Conservation (phyloP, 2,888 invertebrate genomes). For the Leucophenga montana region DNA sequence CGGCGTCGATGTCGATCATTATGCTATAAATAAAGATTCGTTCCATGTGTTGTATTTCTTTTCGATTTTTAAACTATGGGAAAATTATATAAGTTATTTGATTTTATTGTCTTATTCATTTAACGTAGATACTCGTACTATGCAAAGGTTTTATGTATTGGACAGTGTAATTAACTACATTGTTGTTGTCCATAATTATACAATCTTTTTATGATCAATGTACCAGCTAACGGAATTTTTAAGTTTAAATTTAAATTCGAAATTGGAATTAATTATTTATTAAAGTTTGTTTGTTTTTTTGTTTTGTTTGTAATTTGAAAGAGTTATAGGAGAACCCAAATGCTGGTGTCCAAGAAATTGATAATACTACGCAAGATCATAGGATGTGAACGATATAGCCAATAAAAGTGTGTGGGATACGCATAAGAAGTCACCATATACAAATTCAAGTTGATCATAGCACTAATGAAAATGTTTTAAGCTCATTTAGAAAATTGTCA, state of each 20-base stretch:
- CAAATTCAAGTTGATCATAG: too few species aligned
- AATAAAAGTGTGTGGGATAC: too few species aligned
- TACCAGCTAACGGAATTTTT: neutral
- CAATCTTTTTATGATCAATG: constrained; percentile 17
- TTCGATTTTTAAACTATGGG: constrained; percentile 50
- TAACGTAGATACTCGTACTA: neutral
- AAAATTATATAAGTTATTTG: constrained; percentile 52
- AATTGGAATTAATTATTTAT: constrained; percentile 2
- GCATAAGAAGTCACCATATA: too few species aligned
- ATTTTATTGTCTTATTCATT: constrained; percentile 3
- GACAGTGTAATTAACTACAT: constrained; percentile 14
- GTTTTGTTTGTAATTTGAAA: too few species aligned
- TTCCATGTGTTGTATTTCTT: constrained; percentile 48
- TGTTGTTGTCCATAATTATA: constrained; percentile 8
- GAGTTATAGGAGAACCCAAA: too few species aligned
- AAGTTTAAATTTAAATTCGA: constrained; percentile 7
- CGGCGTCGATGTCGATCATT: constrained; percentile 57
- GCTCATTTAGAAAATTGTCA: too few species aligned
- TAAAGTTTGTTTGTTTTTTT: neutral
- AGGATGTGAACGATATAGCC: too few species aligned
- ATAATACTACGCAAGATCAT: too few species aligned
- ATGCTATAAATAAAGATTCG: constrained; percentile 66
- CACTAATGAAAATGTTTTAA: too few species aligned
- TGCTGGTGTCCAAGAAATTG: too few species aligned
- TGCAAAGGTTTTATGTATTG: neutral